Base-by-base conservation (phyloP, 2,113 vertebrate species). In the Corvus hawaiiensis region DNA sequence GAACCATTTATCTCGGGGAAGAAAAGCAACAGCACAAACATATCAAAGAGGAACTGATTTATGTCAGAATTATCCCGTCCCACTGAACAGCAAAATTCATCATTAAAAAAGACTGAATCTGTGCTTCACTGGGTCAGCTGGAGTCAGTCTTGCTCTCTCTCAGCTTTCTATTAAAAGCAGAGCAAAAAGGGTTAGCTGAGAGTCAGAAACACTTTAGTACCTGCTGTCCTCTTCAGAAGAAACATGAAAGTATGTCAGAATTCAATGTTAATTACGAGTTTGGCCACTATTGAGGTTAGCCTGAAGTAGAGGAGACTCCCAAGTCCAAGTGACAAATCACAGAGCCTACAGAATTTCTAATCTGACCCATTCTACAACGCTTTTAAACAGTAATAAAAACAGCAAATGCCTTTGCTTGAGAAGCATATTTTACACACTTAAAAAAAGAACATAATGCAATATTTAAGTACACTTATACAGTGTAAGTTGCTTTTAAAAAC, bases 11-110 rank as follows among this genome's bases (percentile, higher is more conserved):
- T 96, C 92, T 89, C 69, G 16, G 41, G 6, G 22, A 33, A 89
- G 85, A 76, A 93, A 87, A 94, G 84, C 52, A 87, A 68, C 72
- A 78, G 69, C 61, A 75, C 56, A 93, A 92, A 78, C 62, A 48
- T 33, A 73, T 54, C 59, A 95, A 83, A 71, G 39, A 92, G 62
- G 28, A 74, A 75, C 92, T 93, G 88, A 96, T 95, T 96, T 97
- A 95, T 94, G 37, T 92, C 64, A 87, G 73, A 94, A 93, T 92
- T 78, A 93, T 74, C 75, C 44, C 68, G 54, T 84, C 64, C 81
- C 76, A 86, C 61, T 72, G 72, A 92, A 77, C 43, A 90, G 72
- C 52, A 92, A 83, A 90, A 90, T 92, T 95, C 44, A 78, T 94
- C 92, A 90, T 75, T 89, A 82, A 88, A 88, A 90, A 88, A 37